Percentiles rank a stretch among this genome's conserved stretches.
phyloP scores from a whole-genome alignment of 2,888 invertebrate species.

The Rotaria magnacalcarata region DNA sequence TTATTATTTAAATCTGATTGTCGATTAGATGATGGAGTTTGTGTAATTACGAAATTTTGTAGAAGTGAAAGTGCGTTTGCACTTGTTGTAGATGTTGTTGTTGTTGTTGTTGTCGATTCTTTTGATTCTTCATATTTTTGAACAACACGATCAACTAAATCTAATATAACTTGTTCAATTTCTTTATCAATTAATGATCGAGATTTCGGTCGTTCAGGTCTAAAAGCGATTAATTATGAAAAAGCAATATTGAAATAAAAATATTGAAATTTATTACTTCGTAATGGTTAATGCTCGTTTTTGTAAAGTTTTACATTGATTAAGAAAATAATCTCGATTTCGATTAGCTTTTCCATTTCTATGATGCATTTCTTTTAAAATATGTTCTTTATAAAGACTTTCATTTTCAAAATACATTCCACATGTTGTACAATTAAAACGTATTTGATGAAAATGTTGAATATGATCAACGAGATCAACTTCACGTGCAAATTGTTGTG shows the following conservation, averaged over 20 bases:
- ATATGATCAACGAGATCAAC: constrained; percentile 38
- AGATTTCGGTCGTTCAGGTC: background rate
- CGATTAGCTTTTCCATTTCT: constrained; percentile 31
- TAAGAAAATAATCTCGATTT: constrained; percentile 36
- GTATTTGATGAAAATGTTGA: constrained; percentile 26
- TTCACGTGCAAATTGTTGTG: constrained; percentile 16
- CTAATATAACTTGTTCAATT: background rate
- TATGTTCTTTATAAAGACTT: constrained; percentile 31
- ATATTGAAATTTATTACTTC: background rate
- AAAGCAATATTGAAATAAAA: too few relatives aligned
- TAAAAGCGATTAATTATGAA: background rate
- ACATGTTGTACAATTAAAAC: constrained; percentile 37
- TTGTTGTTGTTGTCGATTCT: background rate
- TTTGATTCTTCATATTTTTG: background rate
- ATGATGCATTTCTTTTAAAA: constrained; percentile 34
- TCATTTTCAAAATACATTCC: constrained; percentile 36
- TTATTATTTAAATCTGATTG: constrained; percentile 1
- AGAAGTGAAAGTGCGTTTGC: background rate
- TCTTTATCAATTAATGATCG: background rate
- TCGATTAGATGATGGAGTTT: background rate
- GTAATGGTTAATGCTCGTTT: background rate
- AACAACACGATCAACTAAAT: constrained; percentile 13
- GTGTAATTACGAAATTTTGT: constrained; percentile 33
- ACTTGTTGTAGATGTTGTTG: background rate
- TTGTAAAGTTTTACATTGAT: constrained; percentile 35